Base-by-base conservation (phyloP, 2,113 vertebrate genomes). In the Galbula dea region DNA sequence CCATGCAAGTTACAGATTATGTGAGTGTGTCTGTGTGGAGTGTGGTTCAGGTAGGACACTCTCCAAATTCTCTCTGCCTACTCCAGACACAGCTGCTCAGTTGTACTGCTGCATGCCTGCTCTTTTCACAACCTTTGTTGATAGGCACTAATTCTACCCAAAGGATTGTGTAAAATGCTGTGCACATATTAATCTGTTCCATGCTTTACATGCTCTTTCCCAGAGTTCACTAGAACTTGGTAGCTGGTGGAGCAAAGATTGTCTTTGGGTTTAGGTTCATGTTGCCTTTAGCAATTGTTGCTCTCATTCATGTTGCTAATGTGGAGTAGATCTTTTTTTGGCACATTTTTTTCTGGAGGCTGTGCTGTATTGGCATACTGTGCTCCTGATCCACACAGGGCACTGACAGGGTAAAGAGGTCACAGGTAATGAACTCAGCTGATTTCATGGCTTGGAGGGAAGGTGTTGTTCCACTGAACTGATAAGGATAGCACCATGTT, bases 281-380 rank as follows among this genome's bases (percentile, higher is more conserved):
- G 29, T 57, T 65, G 18, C 63, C 52, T 58, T 68, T 72, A 68
- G 48, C 29, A 68, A 12, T 39, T 78, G 41, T 49, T 91, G 34
- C 9, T 63, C 10, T 59, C 27, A 12, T 45, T 83, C 3, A 6
- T 24, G 43, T 80, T 72, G 57, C 24, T 57, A 24, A 18, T 39
- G 39, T 59, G 72, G 51, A 86, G n/a, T 59, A 76, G 48, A n/a
- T n/a, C 34, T 83, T 66, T 43, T 45, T n/a, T 27, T 72, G 26
- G 21, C 43, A 3, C 3, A 0, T 9, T 34, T 41, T 45, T 37
- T 80, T 17, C 39, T 57, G 57, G 45, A 78, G 39, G 10, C 29
- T 2, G 1, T 32, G 21, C 81, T 51, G 12, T 6, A 10, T 22
- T 52, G 66, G 61, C 39, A 57, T 11, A 54, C 8, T 0, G 1